phyloP scores from a whole-genome alignment of 2,113 vertebrate genomes.

The Nicator chloris region DNA sequence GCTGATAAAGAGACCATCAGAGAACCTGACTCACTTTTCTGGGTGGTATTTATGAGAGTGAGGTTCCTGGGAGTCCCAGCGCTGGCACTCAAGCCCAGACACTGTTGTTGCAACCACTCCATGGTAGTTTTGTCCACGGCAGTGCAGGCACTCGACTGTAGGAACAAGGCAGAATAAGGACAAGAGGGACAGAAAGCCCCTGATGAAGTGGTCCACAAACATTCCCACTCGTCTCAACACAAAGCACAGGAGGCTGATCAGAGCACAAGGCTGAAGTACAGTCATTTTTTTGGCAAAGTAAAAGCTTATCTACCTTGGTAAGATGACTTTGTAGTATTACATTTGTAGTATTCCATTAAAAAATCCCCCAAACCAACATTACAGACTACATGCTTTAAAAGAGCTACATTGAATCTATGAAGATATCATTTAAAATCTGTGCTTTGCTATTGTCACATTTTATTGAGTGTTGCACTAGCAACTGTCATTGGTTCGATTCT shows the following conservation, averaged over 20 bases:
- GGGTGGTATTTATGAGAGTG: constrained; percentile 90
- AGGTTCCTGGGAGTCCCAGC: constrained; percentile 86
- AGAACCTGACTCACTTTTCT: constrained; percentile 74
- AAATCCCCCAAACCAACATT: rapidly evolving
- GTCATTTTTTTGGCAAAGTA: not conserved
- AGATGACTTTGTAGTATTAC: not conserved
- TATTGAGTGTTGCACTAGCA: not conserved
- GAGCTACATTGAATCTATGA: not conserved
- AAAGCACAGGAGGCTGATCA: not conserved
- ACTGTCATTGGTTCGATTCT: not conserved
- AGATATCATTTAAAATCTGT: not conserved
- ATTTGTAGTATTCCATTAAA: not conserved
- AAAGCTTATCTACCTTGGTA: not conserved
- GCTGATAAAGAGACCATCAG: not conserved
- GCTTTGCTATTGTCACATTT: not conserved
- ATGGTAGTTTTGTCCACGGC: constrained; percentile 88
- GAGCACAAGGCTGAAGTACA: not conserved
- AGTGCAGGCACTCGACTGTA: constrained; percentile 90
- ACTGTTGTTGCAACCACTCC: constrained; percentile 79
- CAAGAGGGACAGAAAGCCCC: not conserved
- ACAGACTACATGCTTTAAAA: not conserved
- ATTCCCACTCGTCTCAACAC: not conserved
- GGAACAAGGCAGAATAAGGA: not conserved
- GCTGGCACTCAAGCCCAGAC: constrained; percentile 72
- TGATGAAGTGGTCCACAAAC: not conserved